phyloP scores from a whole-genome alignment of 2,113 vertebrate genomes.

The Psettodes erumei region DNA sequence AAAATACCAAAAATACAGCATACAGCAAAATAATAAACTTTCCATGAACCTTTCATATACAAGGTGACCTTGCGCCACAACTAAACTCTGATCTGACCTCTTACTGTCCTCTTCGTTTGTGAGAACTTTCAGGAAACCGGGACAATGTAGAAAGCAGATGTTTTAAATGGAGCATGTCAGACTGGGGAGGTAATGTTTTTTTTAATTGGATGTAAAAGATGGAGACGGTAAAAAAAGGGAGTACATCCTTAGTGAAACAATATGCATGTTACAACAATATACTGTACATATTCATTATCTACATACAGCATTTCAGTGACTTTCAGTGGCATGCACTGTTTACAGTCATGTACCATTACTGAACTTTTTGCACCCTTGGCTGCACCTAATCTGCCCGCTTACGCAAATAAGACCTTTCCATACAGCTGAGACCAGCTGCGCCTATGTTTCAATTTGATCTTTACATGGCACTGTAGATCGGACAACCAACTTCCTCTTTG shows the following conservation, averaged over 20 bases:
- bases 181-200: constrained; percentile 47
- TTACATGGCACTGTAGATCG: constrained; percentile 56
- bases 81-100: neutral
- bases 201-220: constrained; percentile 82
- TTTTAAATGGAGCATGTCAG: neutral
- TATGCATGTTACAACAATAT: constrained; percentile 83
- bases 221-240: constrained; percentile 75
- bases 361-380: constrained; percentile 10
- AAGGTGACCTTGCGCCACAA: neutral
- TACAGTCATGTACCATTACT: constrained; percentile 69
- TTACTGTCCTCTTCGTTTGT: neutral
- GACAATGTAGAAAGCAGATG: neutral
- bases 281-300: constrained; percentile 81
- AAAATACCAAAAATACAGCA: neutral
- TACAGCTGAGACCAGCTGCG: constrained; percentile 23
- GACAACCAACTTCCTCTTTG: constrained; percentile 34
- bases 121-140: neutral
- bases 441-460: constrained; percentile 48
- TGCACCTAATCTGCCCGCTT: constrained; percentile 11
- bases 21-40: neutral
- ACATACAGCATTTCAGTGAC: constrained; percentile 84
- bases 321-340: constrained; percentile 77
- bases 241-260: constrained; percentile 70
- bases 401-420: constrained; percentile 2
- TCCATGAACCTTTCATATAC: neutral